These are phyloP conservation scores for Phrixothrix hirtus DNA, from an alignment of 2,888 invertebrate species.

Conservation along the genomic window DNA sequence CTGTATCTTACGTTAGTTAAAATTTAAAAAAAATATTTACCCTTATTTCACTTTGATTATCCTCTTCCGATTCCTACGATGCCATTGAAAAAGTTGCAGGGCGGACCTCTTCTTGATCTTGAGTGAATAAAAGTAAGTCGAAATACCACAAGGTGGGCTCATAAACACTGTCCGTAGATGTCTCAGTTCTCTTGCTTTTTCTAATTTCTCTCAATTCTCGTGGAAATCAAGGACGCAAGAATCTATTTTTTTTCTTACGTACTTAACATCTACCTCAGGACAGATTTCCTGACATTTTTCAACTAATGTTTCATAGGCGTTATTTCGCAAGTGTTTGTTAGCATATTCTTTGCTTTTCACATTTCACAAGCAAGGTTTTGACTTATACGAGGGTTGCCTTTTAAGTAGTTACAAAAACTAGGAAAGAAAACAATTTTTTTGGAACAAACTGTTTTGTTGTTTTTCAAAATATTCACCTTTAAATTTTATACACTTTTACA, in stretches of 20 bases:
- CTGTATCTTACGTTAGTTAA: background rate
- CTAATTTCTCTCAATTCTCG: constrained; percentile 4
- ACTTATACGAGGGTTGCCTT: too few species aligned
- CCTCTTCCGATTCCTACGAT: too few species aligned
- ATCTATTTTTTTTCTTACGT: constrained; percentile 6
- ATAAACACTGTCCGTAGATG: constrained; percentile 3
- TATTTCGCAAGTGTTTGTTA: constrained; percentile 1
- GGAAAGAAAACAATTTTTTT: too few species aligned
- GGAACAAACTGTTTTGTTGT: too few species aligned
- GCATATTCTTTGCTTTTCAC: constrained; percentile 10
- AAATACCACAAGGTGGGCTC: constrained; percentile 9
- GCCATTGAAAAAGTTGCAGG: constrained; percentile 6
- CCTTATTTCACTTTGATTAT: constrained; percentile 1
- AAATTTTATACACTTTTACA: too few species aligned
- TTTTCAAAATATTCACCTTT: too few species aligned
- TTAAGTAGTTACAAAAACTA: too few species aligned
- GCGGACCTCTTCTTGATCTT: constrained; percentile 7
- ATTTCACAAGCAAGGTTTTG: too few species aligned
- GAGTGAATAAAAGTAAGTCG: background rate
- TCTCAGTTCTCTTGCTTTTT: constrained; percentile 7
- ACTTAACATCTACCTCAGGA: constrained; percentile 3
- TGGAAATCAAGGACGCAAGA: constrained; percentile 8
- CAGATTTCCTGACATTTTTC: constrained; percentile 6
- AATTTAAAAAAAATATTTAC: background rate
- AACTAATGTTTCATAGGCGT: constrained; percentile 2